Conservation (phyloP, 2,797 vertebrate species). For the Acanthurus leucopareius region DNA sequence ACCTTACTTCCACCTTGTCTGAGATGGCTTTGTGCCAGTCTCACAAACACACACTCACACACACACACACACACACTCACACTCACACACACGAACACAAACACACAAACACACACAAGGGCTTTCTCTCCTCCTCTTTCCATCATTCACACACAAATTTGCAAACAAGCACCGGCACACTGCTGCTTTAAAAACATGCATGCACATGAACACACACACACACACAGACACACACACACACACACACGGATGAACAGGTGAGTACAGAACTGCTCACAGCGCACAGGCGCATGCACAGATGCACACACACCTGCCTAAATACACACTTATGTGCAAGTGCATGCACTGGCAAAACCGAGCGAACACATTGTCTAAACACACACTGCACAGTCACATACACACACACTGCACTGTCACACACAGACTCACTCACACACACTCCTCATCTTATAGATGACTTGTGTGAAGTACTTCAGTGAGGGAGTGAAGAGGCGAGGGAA, state of each 20-base stretch:
- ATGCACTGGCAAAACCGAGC: constrained; percentile 19
- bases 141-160: neutral
- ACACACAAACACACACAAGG: neutral
- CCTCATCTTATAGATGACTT: constrained; percentile 59
- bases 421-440: constrained; percentile 25
- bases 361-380: neutral
- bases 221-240: constrained; percentile 10
- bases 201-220: too few species aligned
- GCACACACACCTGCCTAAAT: constrained; percentile 18
- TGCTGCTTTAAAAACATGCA: constrained; percentile 10
- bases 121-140: neutral
- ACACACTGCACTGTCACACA: neutral
- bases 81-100: neutral
- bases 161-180: neutral
- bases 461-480: constrained; percentile 57
- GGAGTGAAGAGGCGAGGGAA: constrained; percentile 59
- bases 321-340: constrained; percentile 23
- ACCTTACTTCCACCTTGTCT: constrained; percentile 36
- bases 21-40: constrained; percentile 35
- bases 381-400: neutral
- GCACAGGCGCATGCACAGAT: constrained; percentile 15
- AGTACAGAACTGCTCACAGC: constrained; percentile 12
- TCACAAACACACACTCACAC: constrained; percentile 7
- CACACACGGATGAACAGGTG: constrained; percentile 33
- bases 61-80: neutral